phyloP scores from a whole-genome alignment of 2,888 invertebrate species.

The Callinectes sapidus region DNA sequence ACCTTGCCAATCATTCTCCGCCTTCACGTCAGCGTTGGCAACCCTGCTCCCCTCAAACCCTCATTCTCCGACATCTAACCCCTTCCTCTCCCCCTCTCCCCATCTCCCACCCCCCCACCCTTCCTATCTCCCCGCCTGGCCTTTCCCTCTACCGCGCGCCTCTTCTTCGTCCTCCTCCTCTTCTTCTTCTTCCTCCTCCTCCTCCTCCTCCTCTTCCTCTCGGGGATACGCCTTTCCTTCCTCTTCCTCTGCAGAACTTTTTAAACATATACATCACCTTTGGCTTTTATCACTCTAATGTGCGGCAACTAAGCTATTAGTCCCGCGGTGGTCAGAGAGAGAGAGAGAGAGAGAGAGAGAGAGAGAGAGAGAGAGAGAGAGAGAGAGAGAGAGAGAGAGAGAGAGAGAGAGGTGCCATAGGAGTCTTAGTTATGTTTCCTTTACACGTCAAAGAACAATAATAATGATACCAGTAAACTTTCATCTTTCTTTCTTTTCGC shows the following conservation, averaged over 20 bases:
- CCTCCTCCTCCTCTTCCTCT: background rate
- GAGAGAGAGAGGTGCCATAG: background rate
- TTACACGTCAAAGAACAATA: slow-evolving; percentile 8
- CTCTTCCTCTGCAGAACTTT: slow-evolving; percentile 22
- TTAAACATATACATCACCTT: slow-evolving; percentile 37
- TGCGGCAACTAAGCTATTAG: slow-evolving; percentile 23
- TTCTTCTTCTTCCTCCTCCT: background rate
- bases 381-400: slow-evolving; percentile 42
- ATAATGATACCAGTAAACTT: background rate
- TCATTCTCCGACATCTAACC: background rate
- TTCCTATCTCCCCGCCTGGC: background rate
- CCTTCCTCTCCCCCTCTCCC: background rate
- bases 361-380: slow-evolving; percentile 52
- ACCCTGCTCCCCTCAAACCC: slow-evolving; percentile 20
- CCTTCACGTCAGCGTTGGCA: slow-evolving; percentile 39
- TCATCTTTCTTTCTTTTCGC: background rate
- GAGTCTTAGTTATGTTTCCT: background rate
- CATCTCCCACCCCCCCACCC: background rate
- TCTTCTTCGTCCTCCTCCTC: no score
- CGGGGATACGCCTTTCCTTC: slow-evolving; percentile 36
- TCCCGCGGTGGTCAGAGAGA: slow-evolving; percentile 31
- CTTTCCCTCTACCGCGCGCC: background rate
- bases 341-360: slow-evolving; percentile 49
- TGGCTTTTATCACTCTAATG: slow-evolving; percentile 30
- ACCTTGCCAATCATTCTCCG: slow-evolving; percentile 57